phyloP scores from a whole-genome alignment of 2,113 vertebrate species.

The Cricetomys ansorgei region DNA sequence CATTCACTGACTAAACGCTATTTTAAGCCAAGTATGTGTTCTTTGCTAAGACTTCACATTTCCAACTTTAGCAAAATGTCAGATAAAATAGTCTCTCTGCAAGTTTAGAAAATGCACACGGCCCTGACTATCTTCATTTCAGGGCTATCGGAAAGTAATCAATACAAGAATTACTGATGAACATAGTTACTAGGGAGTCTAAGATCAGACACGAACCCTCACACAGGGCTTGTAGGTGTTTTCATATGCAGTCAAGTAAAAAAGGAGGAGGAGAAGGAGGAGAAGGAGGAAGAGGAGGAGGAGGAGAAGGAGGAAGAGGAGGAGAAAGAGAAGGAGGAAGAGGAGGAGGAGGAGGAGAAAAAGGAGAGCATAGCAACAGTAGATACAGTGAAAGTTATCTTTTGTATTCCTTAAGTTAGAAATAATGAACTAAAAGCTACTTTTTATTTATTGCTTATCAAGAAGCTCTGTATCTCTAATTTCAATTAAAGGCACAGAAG shows the following conservation, averaged over 20 bases:
- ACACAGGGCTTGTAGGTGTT: conserved; percentile 11
- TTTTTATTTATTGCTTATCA: conserved; percentile 41
- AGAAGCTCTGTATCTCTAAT: not conserved
- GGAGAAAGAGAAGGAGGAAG: too few relatives aligned
- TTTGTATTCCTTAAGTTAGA: not conserved
- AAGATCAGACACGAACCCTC: not conserved
- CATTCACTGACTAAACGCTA: not conserved
- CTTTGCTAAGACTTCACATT: conserved; percentile 10
- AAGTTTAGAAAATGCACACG: not conserved
- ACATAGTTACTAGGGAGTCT: not conserved
- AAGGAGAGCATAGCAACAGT: not conserved
- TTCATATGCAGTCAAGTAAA: not conserved
- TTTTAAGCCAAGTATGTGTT: conserved; percentile 22
- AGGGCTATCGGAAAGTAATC: not conserved
- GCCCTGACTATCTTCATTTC: not conserved
- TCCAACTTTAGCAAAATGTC: conserved; percentile 20
- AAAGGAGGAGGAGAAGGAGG: too few relatives aligned
- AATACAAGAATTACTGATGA: not conserved
- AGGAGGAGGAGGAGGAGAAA: too few relatives aligned
- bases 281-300: too few relatives aligned
- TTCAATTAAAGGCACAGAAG: not conserved
- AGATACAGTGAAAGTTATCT: not conserved
- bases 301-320: too few relatives aligned
- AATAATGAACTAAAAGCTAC: not conserved
- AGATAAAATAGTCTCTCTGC: not conserved